These are phyloP conservation scores for Odontocerum albicorne DNA, from an alignment of 2,888 invertebrate genomes.

Conservation along the genomic window DNA sequence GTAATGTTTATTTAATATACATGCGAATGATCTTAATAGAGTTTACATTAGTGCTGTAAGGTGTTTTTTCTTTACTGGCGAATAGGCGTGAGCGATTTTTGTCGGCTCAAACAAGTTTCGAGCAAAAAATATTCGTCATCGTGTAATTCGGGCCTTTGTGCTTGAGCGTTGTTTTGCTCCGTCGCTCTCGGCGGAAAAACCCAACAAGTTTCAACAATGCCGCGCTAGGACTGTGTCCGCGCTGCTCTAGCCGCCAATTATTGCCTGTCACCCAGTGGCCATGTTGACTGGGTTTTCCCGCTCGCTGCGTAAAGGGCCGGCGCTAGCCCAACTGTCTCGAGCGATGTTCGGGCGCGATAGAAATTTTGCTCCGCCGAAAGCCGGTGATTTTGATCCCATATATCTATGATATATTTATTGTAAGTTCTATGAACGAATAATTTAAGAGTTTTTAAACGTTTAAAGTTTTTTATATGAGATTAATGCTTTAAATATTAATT, in stretches of 20 bases:
- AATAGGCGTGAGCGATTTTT: slow-evolving; percentile 28
- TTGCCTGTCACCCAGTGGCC: slow-evolving; percentile 11
- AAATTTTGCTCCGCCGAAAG: slow-evolving; percentile 41
- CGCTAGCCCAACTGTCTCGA: background rate
- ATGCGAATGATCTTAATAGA: slow-evolving; percentile 21
- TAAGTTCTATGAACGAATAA: slow-evolving; percentile 91
- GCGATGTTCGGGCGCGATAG: slow-evolving; percentile 17
- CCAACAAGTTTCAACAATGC: slow-evolving; percentile 16
- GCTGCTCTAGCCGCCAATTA: background rate
- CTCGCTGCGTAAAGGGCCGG: slow-evolving; percentile 4
- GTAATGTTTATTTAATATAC: slow-evolving; percentile 16
- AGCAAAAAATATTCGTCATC: slow-evolving; percentile 15
- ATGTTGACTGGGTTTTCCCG: slow-evolving; percentile 19
- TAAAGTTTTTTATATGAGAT: slow-evolving; percentile 41
- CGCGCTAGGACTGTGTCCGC: background rate
- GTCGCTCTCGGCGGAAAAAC: slow-evolving; percentile 23
- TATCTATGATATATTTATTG: slow-evolving; percentile 97
- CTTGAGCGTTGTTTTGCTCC: slow-evolving; percentile 17
- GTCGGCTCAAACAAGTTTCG: slow-evolving; percentile 20
- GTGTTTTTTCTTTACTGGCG: slow-evolving; percentile 35
- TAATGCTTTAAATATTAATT: slow-evolving; percentile 31
- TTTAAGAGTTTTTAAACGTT: slow-evolving; percentile 37
- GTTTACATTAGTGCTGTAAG: slow-evolving; percentile 12
- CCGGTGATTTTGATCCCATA: slow-evolving; percentile 88
- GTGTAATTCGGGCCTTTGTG: slow-evolving; percentile 16